Evolutionary conservation across 2,888 invertebrate species (phyloP).

Genomic region (Chironomus riparius): DNA sequence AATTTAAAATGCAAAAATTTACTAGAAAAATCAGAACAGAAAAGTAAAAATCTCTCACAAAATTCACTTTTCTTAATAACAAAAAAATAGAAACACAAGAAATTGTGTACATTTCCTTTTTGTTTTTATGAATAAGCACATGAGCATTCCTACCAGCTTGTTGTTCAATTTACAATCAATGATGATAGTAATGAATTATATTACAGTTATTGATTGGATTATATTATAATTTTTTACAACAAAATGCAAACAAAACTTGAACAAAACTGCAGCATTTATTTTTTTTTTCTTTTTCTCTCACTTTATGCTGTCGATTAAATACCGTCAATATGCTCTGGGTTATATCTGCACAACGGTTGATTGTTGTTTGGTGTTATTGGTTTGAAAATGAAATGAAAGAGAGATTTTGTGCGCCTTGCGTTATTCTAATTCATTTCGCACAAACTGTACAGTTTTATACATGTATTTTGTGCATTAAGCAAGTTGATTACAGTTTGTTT

Average conservation of each 20-base stretch:
- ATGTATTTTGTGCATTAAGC: too few relatives aligned
- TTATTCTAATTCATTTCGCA: neutral
- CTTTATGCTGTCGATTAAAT: neutral
- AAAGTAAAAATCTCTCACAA: neutral
- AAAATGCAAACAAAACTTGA: neutral
- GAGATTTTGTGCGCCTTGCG: neutral
- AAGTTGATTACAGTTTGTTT: neutral
- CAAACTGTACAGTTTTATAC: too few relatives aligned
- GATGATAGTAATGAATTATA: constrained; percentile 20
- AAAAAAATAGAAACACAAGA: too few relatives aligned
- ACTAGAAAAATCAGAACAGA: neutral
- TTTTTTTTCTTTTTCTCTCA: neutral
- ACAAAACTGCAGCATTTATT: constrained; percentile 17
- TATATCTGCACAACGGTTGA: constrained; percentile 6
- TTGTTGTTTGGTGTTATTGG: neutral
- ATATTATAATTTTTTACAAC: neutral
- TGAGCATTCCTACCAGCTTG: neutral
- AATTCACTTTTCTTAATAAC: neutral
- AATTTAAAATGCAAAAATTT: neutral
- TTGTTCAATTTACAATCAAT: constrained; percentile 10
- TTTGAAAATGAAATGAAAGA: too few relatives aligned
- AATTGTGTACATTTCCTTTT: neutral
- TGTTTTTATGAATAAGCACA: neutral
- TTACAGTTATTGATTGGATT: constrained; percentile 25
- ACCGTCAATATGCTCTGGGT: neutral